Evolutionary conservation across 2,888 invertebrate species (phyloP).

Genomic region (Frankliniella fusca): DNA sequence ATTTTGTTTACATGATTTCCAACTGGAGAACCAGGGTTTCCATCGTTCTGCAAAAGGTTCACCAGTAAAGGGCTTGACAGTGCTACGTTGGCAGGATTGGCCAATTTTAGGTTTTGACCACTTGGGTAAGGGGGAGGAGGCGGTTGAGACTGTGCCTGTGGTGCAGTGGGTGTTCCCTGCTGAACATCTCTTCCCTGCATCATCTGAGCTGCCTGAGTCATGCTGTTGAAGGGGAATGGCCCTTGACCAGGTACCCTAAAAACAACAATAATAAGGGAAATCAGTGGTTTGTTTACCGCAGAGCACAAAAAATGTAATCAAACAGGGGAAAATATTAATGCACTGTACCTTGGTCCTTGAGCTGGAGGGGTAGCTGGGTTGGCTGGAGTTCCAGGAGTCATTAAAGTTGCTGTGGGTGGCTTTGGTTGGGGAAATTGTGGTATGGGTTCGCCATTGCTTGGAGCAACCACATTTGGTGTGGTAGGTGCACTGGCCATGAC

Average conservation of each 20-base stretch:
- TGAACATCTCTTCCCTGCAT: conserved; percentile 64
- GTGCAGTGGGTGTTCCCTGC: conserved; percentile 31
- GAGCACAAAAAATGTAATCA: conserved; percentile 34
- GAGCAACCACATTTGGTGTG: conserved; percentile 79
- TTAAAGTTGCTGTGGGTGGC: conserved; percentile 42
- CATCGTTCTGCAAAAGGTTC: conserved; percentile 86
- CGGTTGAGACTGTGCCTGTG: conserved; percentile 42
- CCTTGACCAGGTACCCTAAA: conserved; percentile 48
- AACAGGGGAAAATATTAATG: conserved; percentile 37
- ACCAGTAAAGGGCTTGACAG: conserved; percentile 85
- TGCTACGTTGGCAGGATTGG: conserved; percentile 56
- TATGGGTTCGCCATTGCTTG: conserved; percentile 69
- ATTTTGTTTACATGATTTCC: conserved; percentile 36
- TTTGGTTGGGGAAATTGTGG: conserved; percentile 47
- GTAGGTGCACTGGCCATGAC: conserved; percentile 28
- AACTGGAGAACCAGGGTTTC: conserved; percentile 40
- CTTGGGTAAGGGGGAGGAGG: conserved; percentile 37
- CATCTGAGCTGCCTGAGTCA: conserved; percentile 80
- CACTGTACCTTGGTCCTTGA: background rate
- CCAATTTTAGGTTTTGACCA: conserved; percentile 23
- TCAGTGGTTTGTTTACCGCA: background rate
- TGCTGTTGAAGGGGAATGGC: conserved; percentile 83
- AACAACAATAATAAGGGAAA: background rate
- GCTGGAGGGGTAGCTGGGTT: conserved; percentile 34
- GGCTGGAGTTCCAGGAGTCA: conserved; percentile 38